phyloP scores from a whole-genome alignment of 2,888 invertebrate genomes.

The Drosophila paracracens region DNA sequence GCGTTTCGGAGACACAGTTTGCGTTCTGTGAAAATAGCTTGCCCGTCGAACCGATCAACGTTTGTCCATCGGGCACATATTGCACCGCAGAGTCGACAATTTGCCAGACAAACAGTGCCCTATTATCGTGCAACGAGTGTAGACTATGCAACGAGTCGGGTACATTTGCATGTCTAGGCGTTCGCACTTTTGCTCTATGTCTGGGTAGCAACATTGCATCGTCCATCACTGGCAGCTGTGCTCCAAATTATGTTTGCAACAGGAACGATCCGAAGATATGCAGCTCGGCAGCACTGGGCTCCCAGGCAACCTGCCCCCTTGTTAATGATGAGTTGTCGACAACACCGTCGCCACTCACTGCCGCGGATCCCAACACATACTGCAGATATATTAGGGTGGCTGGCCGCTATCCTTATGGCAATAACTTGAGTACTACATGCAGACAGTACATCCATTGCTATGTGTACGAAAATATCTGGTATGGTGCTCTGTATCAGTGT shows the following conservation, averaged over 20 bases:
- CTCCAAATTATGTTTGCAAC: conserved; percentile 43
- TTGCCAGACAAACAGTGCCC: conserved; percentile 15
- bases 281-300: conserved; percentile 18
- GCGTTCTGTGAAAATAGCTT: conserved; percentile 33
- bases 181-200: conserved; percentile 59
- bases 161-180: conserved; percentile 58
- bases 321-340: conserved; percentile 26
- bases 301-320: conserved; percentile 48
- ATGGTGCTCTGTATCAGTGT: conserved; percentile 59
- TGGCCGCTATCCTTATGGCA: conserved; percentile 70
- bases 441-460: conserved; percentile 64
- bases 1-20: conserved; percentile 52
- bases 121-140: conserved; percentile 36
- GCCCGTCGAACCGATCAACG: conserved; percentile 24
- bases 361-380: conserved; percentile 30
- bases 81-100: conserved; percentile 43
- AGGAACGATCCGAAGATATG: conserved; percentile 46
- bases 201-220: conserved; percentile 24
- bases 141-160: conserved; percentile 31
- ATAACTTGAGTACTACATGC: conserved; percentile 46
- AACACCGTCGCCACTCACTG: not conserved
- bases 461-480: conserved; percentile 15
- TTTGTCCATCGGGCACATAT: conserved; percentile 43
- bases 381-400: conserved; percentile 34
- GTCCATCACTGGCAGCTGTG: conserved; percentile 49